Conservation (phyloP, 2,113 vertebrate species). For the Nibea coibor region DNA sequence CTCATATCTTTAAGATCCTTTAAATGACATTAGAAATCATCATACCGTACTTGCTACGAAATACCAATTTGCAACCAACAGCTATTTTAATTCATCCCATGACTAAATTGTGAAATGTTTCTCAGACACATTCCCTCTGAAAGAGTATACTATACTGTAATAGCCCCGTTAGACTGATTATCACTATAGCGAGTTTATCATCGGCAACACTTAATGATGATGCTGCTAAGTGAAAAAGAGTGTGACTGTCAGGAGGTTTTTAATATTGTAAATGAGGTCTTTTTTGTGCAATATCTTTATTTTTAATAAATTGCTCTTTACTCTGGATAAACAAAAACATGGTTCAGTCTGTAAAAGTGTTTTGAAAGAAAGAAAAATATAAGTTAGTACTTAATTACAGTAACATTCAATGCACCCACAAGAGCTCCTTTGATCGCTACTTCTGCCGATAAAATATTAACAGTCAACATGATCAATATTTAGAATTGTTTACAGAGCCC, state of each 20-base stretch:
- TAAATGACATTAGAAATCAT: neutral
- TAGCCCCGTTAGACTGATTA: neutral
- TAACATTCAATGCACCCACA: conserved; percentile 4
- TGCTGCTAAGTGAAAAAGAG: conserved; percentile 37
- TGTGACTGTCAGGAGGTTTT: conserved; percentile 38
- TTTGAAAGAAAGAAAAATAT: conserved; percentile 22
- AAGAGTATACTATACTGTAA: neutral
- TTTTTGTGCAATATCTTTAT: conserved; percentile 19
- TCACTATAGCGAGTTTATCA: neutral
- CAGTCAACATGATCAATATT: conserved; percentile 48
- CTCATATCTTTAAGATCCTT: neutral
- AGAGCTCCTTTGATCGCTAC: conserved; percentile 3
- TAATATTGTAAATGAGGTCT: conserved; percentile 41
- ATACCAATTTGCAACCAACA: neutral
- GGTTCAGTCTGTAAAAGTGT: conserved; percentile 21
- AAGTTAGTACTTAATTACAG: conserved; percentile 23
- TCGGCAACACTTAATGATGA: neutral
- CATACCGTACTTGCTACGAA: neutral
- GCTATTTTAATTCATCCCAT: neutral
- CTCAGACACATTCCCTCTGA: too few species aligned
- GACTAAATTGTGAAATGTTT: neutral
- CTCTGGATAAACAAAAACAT: conserved; percentile 13
- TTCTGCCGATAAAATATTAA: conserved; percentile 42
- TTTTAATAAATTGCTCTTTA: conserved; percentile 23
- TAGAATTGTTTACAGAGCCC: conserved; percentile 11